phyloP scores from a whole-genome alignment of 64 coral and sea anemone species.

The Stichodactyla helianthus region DNA sequence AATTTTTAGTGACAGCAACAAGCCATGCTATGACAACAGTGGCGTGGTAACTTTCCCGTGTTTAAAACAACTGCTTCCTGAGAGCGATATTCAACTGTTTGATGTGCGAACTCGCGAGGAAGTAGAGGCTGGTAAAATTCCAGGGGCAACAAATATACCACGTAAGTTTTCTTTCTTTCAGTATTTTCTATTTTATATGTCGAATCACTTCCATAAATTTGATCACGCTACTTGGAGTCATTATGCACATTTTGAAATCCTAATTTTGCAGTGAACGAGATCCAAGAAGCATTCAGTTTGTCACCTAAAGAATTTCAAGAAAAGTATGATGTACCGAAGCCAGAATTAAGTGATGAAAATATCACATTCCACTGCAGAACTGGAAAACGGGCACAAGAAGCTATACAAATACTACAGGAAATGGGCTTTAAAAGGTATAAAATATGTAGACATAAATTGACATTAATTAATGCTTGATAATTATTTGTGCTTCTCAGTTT shows the following conservation, averaged over 20 bases:
- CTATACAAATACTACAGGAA: conserved; percentile 47
- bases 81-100: conserved; percentile 64
- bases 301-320: conserved; percentile 52
- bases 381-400: conserved; percentile 52
- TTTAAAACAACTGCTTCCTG: conserved; percentile 53
- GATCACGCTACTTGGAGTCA: background rate
- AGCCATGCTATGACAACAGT: conserved; percentile 2
- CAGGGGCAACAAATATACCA: conserved; percentile 64
- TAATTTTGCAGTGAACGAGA: conserved; percentile 48
- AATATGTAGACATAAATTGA: background rate
- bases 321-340: conserved; percentile 57
- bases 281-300: conserved; percentile 63
- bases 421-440: conserved; percentile 66
- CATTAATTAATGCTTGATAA: background rate
- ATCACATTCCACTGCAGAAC: conserved; percentile 77
- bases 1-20: background rate
- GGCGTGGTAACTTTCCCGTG: conserved; percentile 6
- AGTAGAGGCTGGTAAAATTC: conserved; percentile 64
- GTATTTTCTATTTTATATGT: background rate
- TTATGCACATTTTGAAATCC: background rate
- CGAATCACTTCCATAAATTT: background rate
- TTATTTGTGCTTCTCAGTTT: no score
- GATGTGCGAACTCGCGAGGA: conserved; percentile 82
- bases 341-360: conserved; percentile 58
- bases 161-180: conserved; percentile 50